Base-by-base conservation (phyloP, 2,888 invertebrate genomes). In the Hesperia comma region DNA sequence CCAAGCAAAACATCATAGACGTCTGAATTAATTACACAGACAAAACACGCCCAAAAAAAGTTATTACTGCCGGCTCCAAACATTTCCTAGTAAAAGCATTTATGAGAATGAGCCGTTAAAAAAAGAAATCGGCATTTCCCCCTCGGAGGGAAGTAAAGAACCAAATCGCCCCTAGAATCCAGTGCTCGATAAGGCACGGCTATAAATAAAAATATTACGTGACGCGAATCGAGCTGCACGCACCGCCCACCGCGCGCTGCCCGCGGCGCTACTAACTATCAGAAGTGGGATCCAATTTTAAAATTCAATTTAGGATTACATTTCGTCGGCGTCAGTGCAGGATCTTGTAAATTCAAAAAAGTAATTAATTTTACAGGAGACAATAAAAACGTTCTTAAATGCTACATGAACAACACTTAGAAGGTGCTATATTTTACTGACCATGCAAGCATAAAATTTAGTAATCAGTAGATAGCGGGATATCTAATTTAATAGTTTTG, bases 201-300 rank as follows among this genome's bases (percentile, higher is more conserved):
- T 41, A 66, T 49, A 69, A 68, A 70, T 69, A 70, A 73, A 70
- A 71, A 64, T 68, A 70, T 61, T 69, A 73, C 71, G 70, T 72
- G 72, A 70, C 70, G 54, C 56, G 73, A 74, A 68, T 73, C 40
- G 58, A 51, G 57, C 17, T 41, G 56, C 46, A 56, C 56, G 63
- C 63, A 64, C 57, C 51, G 26, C 21, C 51, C 19, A 7, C 21
- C 14, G 21, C 40, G 41, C 19, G 49, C 12, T 14, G 0, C 7
- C 51, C 49, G 17, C n/a, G 53, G 17, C 15, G 0, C 6, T n/a
- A 32, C 12, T 15, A 21, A 37, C 33, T 37, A 8, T 14, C n/a
- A 56, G 63, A 63, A 6, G 33, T 40, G n/a, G 5, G 3, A 26
- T 26, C 26, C 3, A 4, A 4, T 26, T 26, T 26, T 26, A 26